Evolutionary conservation across 2,797 vertebrate species (phyloP).

Genomic region (Typhlichthys eigenmanni): DNA sequence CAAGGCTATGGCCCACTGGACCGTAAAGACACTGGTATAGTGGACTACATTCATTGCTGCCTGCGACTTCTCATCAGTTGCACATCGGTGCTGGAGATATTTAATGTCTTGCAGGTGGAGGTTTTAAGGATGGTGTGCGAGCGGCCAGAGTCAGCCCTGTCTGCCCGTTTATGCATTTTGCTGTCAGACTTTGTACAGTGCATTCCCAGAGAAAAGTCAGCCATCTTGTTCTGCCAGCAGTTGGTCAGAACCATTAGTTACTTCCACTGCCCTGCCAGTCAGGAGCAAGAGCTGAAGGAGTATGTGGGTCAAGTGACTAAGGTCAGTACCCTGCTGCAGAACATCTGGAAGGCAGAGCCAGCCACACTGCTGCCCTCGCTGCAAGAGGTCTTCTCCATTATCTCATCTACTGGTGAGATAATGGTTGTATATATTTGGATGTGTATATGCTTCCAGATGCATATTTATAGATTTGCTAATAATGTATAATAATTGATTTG

Average conservation of each 20-base stretch:
- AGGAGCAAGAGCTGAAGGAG: constrained; percentile 88
- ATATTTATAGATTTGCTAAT: neutral
- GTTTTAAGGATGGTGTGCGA: constrained; percentile 92
- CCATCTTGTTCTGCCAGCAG: constrained; percentile 93
- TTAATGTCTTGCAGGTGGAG: constrained; percentile 88
- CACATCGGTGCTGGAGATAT: constrained; percentile 93
- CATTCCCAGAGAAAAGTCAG: constrained; percentile 88
- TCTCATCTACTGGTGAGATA: constrained; percentile 90
- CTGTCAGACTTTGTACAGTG: constrained; percentile 95
- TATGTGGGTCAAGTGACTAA: constrained; percentile 94
- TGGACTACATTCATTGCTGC: constrained; percentile 93
- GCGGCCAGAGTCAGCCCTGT: constrained; percentile 85
- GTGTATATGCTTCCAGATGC: too few relatives aligned
- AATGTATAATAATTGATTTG: neutral
- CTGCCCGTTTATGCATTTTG: constrained; percentile 87
- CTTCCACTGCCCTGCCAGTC: constrained; percentile 86
- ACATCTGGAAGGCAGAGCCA: constrained; percentile 94
- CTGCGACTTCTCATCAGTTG: constrained; percentile 95
- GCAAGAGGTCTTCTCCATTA: constrained; percentile 95
- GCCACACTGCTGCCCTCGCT: constrained; percentile 90
- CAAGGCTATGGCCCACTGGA: constrained; percentile 87
- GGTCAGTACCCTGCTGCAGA: constrained; percentile 89
- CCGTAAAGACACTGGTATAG: constrained; percentile 84
- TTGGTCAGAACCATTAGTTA: constrained; percentile 94
- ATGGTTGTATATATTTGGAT: too few relatives aligned